Evolutionary conservation across 2,113 vertebrate species (phyloP), one percentile per base, ranked within the genome.

Genomic region (Nanorana parkeri): DNA sequence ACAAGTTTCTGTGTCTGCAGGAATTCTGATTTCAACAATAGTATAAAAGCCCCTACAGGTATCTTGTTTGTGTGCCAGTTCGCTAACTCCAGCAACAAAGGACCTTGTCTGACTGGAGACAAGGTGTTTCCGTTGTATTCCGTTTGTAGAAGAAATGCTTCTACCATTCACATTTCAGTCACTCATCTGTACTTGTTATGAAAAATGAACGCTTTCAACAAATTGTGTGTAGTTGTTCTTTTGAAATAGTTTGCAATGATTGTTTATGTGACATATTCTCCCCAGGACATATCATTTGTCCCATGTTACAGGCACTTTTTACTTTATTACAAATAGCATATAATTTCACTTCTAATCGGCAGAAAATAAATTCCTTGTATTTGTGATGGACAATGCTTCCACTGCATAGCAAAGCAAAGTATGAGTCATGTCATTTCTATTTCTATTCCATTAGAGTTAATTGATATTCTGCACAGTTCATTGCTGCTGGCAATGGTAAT

Each of bases 341-440:
- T 75, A 61, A 75, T 75, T 75, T 75, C 16, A 73, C 60, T 75
- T 75, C 28, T 10, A 75, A 13, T 61, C 13, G 28, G 56, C 51
- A 60, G 19, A 55, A 28, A 41, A 76, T 61, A 61, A 36, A 74
- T n/a, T 19, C 29, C 29, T 20, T 3, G 16, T 32, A 28, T 77
- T 64, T 65, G 29, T 69, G 19, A 68, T 67, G 26, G 19, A 36
- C 36, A 55, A 68, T 47, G 23, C 3, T 21, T 61, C 20, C n/a
- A 47, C 36, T 69, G 20, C 56, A 69, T n/a, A 80, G 54, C 54
- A 28, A 56, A 19, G 52, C 66, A 69, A 26, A 36, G n/a, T 60
- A 69, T 69, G 55, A 60, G 54, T 80, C 54, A 60, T 60, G 47
- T 80, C 24, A 80, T 80, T 80, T 69, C 65, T 66, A 80, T 69